These are phyloP conservation scores for Salvelinus alpinus DNA, from an alignment of 2,113 vertebrate genomes.

Conservation along the genomic window DNA sequence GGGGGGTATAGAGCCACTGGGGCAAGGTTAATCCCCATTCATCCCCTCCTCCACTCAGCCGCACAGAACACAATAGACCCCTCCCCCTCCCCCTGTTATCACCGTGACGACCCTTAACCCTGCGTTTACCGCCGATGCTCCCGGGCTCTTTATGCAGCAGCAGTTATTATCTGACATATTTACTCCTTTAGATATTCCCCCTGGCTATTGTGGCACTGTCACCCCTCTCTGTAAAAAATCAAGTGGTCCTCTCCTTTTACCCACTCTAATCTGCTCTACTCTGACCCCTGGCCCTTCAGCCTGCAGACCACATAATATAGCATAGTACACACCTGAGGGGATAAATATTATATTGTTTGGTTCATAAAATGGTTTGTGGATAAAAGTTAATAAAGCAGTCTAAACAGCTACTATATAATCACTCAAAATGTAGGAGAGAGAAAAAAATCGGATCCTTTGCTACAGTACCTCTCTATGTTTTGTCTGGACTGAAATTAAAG, in stretches of 20 bases:
- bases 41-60: conserved; percentile 66
- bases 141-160: conserved; percentile 57
- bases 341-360: conserved; percentile 5
- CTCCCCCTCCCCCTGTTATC: conserved; percentile 50
- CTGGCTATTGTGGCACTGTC: conserved; percentile 40
- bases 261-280: conserved; percentile 5
- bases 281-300: conserved; percentile 9
- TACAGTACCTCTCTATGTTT: too few species aligned
- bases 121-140: conserved; percentile 62
- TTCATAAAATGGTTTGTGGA: background rate
- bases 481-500: too few species aligned
- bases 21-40: conserved; percentile 78
- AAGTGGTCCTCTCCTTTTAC: conserved; percentile 51
- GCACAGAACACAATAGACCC: conserved; percentile 61
- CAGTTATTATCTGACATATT: conserved; percentile 76
- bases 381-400: background rate
- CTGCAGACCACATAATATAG: conserved; percentile 34
- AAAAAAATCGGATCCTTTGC: too few species aligned
- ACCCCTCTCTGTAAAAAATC: conserved; percentile 36
- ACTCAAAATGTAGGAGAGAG: background rate
- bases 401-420: background rate
- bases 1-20: conserved; percentile 70
- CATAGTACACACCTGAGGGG: conserved; percentile 40
- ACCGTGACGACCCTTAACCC: conserved; percentile 66
- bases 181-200: conserved; percentile 67